A percentile compares a stretch with the other conserved stretches of the same genome.
These are phyloP conservation scores for Rhagophthalmus giganteus DNA, from an alignment of 2,888 invertebrate species.

Conservation along the genomic window DNA sequence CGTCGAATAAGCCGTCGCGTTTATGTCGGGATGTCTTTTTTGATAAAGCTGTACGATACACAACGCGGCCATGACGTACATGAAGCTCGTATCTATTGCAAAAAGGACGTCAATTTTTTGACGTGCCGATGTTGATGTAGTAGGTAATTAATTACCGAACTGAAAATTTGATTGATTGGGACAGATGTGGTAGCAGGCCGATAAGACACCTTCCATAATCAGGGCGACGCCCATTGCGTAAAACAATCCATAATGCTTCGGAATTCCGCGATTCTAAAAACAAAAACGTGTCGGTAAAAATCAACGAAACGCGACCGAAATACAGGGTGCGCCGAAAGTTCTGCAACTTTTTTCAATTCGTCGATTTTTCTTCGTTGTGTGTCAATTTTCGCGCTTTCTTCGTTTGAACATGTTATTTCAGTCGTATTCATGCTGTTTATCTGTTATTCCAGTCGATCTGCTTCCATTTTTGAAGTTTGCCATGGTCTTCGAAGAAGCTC, in stretches of 20 bases:
- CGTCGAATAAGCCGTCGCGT: conserved; percentile 78
- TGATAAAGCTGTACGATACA: conserved; percentile 88
- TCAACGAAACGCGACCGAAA: not conserved
- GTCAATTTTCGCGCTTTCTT: too few relatives aligned
- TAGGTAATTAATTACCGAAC: too few relatives aligned
- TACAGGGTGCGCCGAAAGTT: not conserved
- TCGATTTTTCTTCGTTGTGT: too few relatives aligned
- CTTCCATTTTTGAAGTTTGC: too few relatives aligned
- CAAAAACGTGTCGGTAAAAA: too few relatives aligned
- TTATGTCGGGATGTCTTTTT: conserved; percentile 83
- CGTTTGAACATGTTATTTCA: too few relatives aligned
- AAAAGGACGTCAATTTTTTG: too few relatives aligned
- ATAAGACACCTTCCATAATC: conserved; percentile 83
- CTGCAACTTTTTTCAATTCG: too few relatives aligned
- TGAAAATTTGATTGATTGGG: conserved; percentile 90
- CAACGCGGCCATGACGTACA: conserved; percentile 87
- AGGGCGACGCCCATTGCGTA: conserved; percentile 86
- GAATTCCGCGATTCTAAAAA: conserved; percentile 67
- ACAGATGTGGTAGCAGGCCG: conserved; percentile 87
- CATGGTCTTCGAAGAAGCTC: too few relatives aligned
- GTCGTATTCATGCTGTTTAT: too few relatives aligned
- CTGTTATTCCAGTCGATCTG: too few relatives aligned
- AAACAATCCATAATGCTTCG: conserved; percentile 78
- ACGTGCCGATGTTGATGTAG: too few relatives aligned
- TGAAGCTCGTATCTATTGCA: conserved; percentile 88